These are phyloP conservation scores for Dynastes tityus DNA, from an alignment of 2,888 invertebrate species.

Conservation along the genomic window DNA sequence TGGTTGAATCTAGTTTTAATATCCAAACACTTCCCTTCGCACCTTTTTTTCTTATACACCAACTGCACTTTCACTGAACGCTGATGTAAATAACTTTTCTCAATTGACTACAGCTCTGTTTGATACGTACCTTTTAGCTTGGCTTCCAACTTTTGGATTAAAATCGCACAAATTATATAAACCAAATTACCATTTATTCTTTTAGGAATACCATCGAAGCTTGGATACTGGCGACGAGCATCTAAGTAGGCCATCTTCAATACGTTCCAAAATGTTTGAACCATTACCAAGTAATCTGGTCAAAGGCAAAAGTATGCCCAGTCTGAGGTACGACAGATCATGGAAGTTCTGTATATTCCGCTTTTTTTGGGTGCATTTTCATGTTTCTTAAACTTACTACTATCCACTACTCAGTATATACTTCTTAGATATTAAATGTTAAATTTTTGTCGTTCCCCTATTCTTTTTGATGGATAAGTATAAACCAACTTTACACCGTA, in stretches of 20 bases:
- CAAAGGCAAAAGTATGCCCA: slow-evolving; percentile 98
- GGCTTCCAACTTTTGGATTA: not conserved
- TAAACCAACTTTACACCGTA: not conserved
- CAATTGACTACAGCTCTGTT: too few species aligned
- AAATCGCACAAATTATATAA: not conserved
- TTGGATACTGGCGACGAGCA: slow-evolving; percentile 86
- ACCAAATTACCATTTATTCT: slow-evolving; percentile 46
- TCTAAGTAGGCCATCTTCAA: slow-evolving; percentile 81
- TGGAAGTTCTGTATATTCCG: not conserved
- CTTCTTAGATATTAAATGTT: slow-evolving; percentile 8
- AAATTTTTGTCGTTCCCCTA: not conserved
- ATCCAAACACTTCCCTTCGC: too few species aligned
- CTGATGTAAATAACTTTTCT: too few species aligned
- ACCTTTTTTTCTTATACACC: too few species aligned
- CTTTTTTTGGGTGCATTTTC: slow-evolving; percentile 35
- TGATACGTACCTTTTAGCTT: not conserved
- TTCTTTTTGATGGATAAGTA: slow-evolving; percentile 15
- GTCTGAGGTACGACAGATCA: slow-evolving; percentile 80
- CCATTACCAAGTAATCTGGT: slow-evolving; percentile 79
- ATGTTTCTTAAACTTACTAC: slow-evolving; percentile 22
- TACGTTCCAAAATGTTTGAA: slow-evolving; percentile 75
- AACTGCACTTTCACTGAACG: too few species aligned
- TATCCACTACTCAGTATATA: not conserved
- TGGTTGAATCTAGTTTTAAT: too few species aligned
- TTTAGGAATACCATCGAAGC: slow-evolving; percentile 87